Evolutionary conservation across 2,797 vertebrate species (phyloP), one percentile per base, ranked within the genome.

Genomic region (Fistularia tabacaria): DNA sequence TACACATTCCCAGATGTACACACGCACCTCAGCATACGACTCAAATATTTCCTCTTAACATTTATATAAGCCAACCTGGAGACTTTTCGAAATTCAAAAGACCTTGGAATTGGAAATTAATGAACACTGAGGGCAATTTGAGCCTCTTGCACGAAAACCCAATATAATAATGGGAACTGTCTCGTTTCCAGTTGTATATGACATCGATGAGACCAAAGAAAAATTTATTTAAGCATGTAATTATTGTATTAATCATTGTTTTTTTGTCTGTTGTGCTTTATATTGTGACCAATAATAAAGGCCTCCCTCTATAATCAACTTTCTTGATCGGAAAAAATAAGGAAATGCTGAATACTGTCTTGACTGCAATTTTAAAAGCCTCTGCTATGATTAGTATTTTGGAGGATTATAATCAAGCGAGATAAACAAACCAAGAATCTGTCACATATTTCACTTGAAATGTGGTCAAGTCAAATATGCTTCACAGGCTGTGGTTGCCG

Each of bases 161-260:
- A 64, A 38, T 14, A 13, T 74, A 62, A 67, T 64, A 41, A 72
- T 41, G 59, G 36, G 12, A 68, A 57, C 49, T 2, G 57, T 49
- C 15, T 64, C 54, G 63, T 84, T 79, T 82, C 55, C 59, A 65
- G 39, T 65, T 77, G 64, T 54, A 74, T 74, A 70, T 77, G 47
- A 64, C 44, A 59, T 73, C 74, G 59, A 69, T 74, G 74, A 77
- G 51, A 83, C 77, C 69, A 78, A 85, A 81, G 61, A 57, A 65
- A 64, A 69, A 62, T 58, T 74, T 88, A 91, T 91, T 90, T 89
- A 91, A 90, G 81, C 82, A 84, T 88, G 79, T 85, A 86, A 88
- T 83, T 84, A 82, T 74, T 66, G 69, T 85, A 76, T 70, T 86
- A 84, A 76, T 84, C 79, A 61, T 55, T 82, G 70, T 87, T 81